Percentiles rank a stretch among this genome's conserved stretches.
These are phyloP conservation scores for Hydrochoerus hydrochaeris DNA, from an alignment of 2,113 vertebrate species.

Conservation along the genomic window DNA sequence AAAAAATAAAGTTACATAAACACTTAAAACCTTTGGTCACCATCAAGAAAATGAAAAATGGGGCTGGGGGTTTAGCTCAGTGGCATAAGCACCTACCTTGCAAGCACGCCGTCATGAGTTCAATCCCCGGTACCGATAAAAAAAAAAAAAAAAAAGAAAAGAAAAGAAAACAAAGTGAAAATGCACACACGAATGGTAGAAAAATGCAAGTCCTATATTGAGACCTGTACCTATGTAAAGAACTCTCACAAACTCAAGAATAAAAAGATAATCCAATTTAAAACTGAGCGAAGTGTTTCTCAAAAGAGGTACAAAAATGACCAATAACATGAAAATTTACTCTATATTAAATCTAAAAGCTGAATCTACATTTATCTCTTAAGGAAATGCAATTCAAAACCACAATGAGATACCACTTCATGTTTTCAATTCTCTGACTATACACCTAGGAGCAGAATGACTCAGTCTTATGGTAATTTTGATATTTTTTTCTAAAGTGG, in stretches of 20 bases:
- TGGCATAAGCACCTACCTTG: too few relatives aligned
- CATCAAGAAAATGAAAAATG: background rate
- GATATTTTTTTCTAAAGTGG: too few relatives aligned
- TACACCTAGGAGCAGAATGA: too few relatives aligned
- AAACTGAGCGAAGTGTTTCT: background rate
- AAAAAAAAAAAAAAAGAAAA: too few relatives aligned
- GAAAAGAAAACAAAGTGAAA: too few relatives aligned
- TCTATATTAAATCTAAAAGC: background rate
- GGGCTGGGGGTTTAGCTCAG: too few relatives aligned
- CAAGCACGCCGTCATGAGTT: too few relatives aligned
- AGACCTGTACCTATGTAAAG: background rate
- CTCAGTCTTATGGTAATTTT: too few relatives aligned
- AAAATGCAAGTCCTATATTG: background rate
- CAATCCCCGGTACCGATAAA: too few relatives aligned
- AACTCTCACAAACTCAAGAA: background rate
- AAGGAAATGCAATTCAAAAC: background rate
- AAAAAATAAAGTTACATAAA: background rate
- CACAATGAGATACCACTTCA: background rate
- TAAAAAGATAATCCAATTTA: background rate
- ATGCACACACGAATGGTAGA: background rate
- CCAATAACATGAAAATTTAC: background rate
- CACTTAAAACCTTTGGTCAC: background rate
- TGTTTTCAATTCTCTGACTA: too few relatives aligned
- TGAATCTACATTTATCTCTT: background rate
- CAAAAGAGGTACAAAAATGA: background rate